Evolutionary conservation across 2,113 vertebrate species (phyloP).

Genomic region (Sigmodon hispidus): DNA sequence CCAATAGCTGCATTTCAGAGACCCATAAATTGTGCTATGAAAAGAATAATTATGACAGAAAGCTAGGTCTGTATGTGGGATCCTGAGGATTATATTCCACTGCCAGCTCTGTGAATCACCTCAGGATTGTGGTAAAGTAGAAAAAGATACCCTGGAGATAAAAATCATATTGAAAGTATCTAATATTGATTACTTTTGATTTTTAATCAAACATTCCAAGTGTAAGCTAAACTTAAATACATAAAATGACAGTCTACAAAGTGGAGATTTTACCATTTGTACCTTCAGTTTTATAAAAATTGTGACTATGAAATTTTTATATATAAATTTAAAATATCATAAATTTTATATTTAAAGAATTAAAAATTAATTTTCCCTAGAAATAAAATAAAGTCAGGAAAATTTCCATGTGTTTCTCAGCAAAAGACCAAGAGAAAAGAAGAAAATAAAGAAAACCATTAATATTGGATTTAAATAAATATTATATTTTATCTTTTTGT

Average conservation of each 20-base stretch:
- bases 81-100: constrained; percentile 79
- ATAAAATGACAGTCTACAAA: constrained; percentile 75
- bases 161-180: constrained; percentile 77
- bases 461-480: constrained; percentile 22
- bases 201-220: constrained; percentile 72
- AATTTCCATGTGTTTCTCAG: background rate
- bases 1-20: constrained; percentile 84
- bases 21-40: constrained; percentile 85
- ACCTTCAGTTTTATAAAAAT: constrained; percentile 52
- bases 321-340: background rate
- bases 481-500: background rate
- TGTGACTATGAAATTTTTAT: constrained; percentile 13
- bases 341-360: constrained; percentile 24
- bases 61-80: constrained; percentile 74
- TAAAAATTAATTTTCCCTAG: constrained; percentile 9
- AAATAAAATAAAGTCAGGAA: background rate
- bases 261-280: constrained; percentile 28
- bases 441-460: background rate
- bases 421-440: background rate
- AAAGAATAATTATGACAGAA: constrained; percentile 84
- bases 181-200: constrained; percentile 80
- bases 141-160: constrained; percentile 71
- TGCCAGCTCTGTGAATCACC: constrained; percentile 76
- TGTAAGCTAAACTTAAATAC: constrained; percentile 79
- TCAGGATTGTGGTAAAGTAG: constrained; percentile 53